Evolutionary conservation across 2,888 invertebrate genomes (phyloP).

Genomic region (Margaritifera margaritifera): DNA sequence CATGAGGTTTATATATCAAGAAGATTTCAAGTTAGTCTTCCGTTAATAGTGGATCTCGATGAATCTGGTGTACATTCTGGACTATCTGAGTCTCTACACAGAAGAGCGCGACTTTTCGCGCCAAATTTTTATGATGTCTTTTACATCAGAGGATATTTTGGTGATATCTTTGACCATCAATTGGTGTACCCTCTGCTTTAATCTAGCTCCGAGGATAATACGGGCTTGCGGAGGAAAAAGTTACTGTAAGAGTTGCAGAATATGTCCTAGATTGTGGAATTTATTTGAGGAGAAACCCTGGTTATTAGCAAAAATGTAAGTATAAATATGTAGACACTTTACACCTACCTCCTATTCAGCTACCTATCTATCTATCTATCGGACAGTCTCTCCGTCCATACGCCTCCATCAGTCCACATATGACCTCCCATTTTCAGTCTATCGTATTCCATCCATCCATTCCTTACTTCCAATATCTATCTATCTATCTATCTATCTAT

Average conservation of each 20-base stretch:
- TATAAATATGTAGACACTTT: constrained; percentile 3
- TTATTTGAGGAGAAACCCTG: constrained; percentile 21
- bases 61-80: too few species aligned
- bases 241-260: constrained; percentile 7
- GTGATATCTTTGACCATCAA: constrained; percentile 35
- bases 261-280: constrained; percentile 11
- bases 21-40: too few species aligned
- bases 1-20: too few species aligned
- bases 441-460: too few species aligned
- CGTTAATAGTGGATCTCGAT: too few species aligned
- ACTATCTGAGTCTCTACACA: too few species aligned
- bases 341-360: not conserved
- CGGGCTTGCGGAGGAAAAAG: constrained; percentile 1
- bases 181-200: constrained; percentile 27
- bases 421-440: too few species aligned
- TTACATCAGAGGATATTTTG: constrained; percentile 18
- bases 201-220: constrained; percentile 20
- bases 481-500: too few species aligned
- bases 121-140: too few species aligned
- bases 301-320: constrained; percentile 32
- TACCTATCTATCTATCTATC: not conserved
- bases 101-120: too few species aligned
- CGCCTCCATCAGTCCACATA: too few species aligned
- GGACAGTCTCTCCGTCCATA: not conserved
- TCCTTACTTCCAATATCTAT: too few species aligned